These are phyloP conservation scores for Drosophila persimilis DNA, from an alignment of 1,140 invertebrate genomes.

Conservation along the genomic window DNA sequence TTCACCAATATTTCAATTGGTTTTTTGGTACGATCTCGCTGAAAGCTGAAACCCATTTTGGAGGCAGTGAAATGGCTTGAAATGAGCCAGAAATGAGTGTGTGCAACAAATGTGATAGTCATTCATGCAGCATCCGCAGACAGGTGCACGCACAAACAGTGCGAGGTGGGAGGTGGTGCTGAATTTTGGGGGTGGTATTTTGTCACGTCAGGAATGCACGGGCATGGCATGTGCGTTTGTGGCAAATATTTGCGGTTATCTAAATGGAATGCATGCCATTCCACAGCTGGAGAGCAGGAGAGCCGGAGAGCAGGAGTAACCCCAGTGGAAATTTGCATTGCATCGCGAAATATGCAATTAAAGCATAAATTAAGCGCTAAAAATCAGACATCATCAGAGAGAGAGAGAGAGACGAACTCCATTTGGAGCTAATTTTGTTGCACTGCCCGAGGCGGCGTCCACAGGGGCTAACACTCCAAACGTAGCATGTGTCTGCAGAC, in stretches of 20 bases:
- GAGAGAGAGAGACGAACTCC: too few species aligned
- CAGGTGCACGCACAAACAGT: too few species aligned
- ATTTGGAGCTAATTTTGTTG: too few species aligned
- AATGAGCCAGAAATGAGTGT: too few species aligned
- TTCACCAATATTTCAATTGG: too few species aligned
- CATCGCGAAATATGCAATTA: constrained; percentile 70
- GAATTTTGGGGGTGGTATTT: constrained; percentile 18
- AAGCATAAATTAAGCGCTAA: constrained; percentile 75
- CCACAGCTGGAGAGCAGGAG: constrained; percentile 15
- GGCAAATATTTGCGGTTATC: constrained; percentile 80
- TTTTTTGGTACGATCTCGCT: neutral
- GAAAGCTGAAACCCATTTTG: too few species aligned
- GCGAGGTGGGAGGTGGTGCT: too few species aligned
- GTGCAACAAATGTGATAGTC: too few species aligned
- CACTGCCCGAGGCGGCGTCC: too few species aligned
- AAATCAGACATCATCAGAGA: constrained; percentile 59
- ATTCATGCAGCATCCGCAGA: neutral
- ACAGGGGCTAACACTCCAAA: too few species aligned
- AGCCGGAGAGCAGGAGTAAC: constrained; percentile 28
- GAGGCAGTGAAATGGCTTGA: too few species aligned
- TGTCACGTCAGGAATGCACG: constrained; percentile 11
- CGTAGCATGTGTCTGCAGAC: too few species aligned
- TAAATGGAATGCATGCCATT: constrained; percentile 67
- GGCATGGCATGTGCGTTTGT: constrained; percentile 55
- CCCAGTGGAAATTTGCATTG: constrained; percentile 39